Conservation (phyloP, 2,888 invertebrate species). For the Agonopterix subpropinquella region DNA sequence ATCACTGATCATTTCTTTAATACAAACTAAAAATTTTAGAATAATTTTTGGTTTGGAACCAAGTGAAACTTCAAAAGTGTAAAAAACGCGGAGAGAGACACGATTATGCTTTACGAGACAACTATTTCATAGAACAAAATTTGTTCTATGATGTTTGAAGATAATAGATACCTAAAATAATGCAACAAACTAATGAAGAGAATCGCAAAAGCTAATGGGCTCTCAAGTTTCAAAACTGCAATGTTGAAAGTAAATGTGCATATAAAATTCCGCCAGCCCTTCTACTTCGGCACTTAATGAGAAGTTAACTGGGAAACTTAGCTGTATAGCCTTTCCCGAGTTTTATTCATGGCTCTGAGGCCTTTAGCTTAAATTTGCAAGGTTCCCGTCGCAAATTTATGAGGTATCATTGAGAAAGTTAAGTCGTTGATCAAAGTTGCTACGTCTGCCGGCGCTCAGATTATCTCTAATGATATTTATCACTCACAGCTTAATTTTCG, state of each 20-base stretch:
- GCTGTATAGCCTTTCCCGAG: conserved; percentile 36
- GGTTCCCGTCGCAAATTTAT: conserved; percentile 41
- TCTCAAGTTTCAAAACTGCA: conserved; percentile 2
- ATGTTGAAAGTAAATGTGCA: conserved; percentile 5
- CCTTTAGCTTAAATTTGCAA: conserved; percentile 43
- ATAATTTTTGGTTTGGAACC: no score
- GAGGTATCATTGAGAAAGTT: conserved; percentile 52
- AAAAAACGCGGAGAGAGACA: no score
- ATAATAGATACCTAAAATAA: not conserved
- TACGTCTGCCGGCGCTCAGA: conserved; percentile 27
- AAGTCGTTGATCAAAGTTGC: conserved; percentile 31
- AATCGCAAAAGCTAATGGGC: not conserved
- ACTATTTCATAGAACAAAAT: no score
- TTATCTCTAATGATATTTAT: conserved; percentile 42
- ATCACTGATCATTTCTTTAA: no score
- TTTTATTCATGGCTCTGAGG: conserved; percentile 48
- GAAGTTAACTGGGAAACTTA: conserved; percentile 47
- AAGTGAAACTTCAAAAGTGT: no score
- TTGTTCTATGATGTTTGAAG: no score
- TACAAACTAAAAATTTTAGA: no score
- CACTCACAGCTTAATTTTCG: conserved; percentile 29
- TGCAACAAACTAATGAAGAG: not conserved
- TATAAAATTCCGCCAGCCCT: conserved; percentile 19
- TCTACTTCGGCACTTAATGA: conserved; percentile 31
- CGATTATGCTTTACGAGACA: no score